Evolutionary conservation across 2,888 invertebrate genomes (phyloP), one percentile per base, ranked within the genome.

Genomic region (Torymus auratus): DNA sequence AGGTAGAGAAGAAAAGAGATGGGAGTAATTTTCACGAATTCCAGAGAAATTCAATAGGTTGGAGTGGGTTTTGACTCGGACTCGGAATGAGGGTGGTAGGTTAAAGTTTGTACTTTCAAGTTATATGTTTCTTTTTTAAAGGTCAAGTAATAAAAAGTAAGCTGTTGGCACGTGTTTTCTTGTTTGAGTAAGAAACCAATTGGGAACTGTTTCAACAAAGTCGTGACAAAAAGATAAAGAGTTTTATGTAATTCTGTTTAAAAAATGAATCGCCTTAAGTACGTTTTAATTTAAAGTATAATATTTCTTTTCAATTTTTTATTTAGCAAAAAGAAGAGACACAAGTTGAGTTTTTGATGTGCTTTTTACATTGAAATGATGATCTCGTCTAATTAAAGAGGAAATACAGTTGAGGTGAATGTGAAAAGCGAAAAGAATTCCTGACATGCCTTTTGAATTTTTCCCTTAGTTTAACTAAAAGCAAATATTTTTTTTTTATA

Each of bases 1-100:
- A 67, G 23, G 68, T 20, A 10, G 56, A 20, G n/a, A 53, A 52
- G 58, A 65, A 56, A 2, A 1, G 41, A 41, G 20, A 62, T 53
- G 15, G 5, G 60, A 50, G 53, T 72, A 72, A 62, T 71, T 71
- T 61, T 60, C 41, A 41, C 41, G 58, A 50, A 5, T 50, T 58
- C 58, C n/a, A 15, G 20, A 17, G 14, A 55, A 73, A 64, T 56
- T 23, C 55, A 64, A 64, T 56, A 53, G 23, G 4, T 10, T 4
- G 2, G 15, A 62, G 62, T 64, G 23, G 17, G 64, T 75, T 75
- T 75, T 4, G 15, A 28, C 11, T 2, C 23, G 60, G 67, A 50
- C 67, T 67, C n/a, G 11, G 60, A 56, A 74, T n/a, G 2, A 56
- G 64, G 17, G 12, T 15, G 28, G 28, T 28, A 28, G 28, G 3